phyloP scores from a whole-genome alignment of 2,113 vertebrate species.

The Rhinolophus ferrumequinum region DNA sequence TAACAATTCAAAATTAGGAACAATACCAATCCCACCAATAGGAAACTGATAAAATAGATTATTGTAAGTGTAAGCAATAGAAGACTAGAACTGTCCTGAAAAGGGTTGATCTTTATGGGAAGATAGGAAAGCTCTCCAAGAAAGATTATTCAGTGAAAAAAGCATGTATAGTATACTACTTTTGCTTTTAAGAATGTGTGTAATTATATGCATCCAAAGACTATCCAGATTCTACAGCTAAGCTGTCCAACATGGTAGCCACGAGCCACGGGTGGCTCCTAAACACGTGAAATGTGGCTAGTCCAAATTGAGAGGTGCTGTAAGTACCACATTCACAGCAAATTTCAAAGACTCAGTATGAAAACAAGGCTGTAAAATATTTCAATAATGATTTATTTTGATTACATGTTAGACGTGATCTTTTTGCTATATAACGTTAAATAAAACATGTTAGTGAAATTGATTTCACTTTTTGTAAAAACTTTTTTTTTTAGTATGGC shows the following conservation, averaged over 20 bases:
- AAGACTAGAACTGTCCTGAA: background rate
- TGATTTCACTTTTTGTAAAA: background rate
- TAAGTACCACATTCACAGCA: background rate
- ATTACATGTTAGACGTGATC: background rate
- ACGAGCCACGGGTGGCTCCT: background rate
- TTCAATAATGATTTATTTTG: constrained; percentile 11
- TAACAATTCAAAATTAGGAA: constrained; percentile 31
- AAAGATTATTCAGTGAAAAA: background rate
- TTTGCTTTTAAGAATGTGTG: background rate
- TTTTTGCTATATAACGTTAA: background rate
- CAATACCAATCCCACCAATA: background rate
- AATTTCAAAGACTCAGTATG: background rate
- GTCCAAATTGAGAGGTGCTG: background rate
- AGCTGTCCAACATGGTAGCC: background rate
- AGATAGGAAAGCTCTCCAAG: background rate
- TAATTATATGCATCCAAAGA: background rate
- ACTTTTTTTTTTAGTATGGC: background rate
- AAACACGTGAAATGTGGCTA: background rate
- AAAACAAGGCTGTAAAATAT: constrained; percentile 32
- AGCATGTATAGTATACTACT: background rate
- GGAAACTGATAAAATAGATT: background rate
- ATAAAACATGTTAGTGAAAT: background rate
- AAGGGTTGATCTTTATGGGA: background rate
- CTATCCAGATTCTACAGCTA: background rate
- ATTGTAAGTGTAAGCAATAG: constrained; percentile 8